Percentiles rank a stretch among this genome's conserved stretches.
phyloP scores from a whole-genome alignment of 2,888 invertebrate genomes.

The Chouioia cunea region DNA sequence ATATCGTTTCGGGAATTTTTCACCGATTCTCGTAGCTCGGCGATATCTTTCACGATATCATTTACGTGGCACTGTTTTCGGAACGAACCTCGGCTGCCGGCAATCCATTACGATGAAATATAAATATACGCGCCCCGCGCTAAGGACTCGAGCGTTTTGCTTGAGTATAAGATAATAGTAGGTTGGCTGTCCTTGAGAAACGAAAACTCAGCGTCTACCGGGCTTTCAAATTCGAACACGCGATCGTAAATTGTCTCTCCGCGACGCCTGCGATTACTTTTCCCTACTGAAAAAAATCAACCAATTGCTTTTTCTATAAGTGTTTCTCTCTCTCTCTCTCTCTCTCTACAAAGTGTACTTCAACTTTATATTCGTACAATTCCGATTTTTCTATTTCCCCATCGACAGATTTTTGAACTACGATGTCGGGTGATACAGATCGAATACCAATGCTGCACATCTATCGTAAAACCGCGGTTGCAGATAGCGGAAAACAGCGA shows the following conservation, averaged over 20 bases:
- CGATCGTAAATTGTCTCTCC: conserved; percentile 18
- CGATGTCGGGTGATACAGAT: conserved; percentile 4
- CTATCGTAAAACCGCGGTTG: neutral
- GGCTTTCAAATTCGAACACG: neutral
- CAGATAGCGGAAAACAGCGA: neutral
- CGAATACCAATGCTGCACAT: conserved; percentile 6
- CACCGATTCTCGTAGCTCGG: too few species aligned
- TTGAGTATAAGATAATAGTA: conserved; percentile 22
- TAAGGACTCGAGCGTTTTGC: conserved; percentile 13
- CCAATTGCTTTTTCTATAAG: too few species aligned
- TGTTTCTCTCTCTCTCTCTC: too few species aligned
- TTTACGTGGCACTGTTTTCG: too few species aligned
- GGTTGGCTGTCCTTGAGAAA: conserved; percentile 7
- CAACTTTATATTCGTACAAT: too few species aligned
- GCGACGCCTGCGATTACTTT: too few species aligned
- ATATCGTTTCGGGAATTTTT: neutral
- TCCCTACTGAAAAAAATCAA: too few species aligned
- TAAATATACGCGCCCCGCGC: neutral
- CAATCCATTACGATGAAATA: neutral
- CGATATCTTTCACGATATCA: too few species aligned
- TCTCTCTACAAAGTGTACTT: too few species aligned
- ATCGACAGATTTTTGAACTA: conserved; percentile 1
- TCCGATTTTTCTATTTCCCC: neutral
- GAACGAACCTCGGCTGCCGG: too few species aligned
- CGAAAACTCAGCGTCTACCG: neutral